Percentiles rank a stretch among this genome's conserved stretches.
phyloP scores from a whole-genome alignment of 2,797 vertebrate genomes.

The Gymnoscopelus microlampas region DNA sequence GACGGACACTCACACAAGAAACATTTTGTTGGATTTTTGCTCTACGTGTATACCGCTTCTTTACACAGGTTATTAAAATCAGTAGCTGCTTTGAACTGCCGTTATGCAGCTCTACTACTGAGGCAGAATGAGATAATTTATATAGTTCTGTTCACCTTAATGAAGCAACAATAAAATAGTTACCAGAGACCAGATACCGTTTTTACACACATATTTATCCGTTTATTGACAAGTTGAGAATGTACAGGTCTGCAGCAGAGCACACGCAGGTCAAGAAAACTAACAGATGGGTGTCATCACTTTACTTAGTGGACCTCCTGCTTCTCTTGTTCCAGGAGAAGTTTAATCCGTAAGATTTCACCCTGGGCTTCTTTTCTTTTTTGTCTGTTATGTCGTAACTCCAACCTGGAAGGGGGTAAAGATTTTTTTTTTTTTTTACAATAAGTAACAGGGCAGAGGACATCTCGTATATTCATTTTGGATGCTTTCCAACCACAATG shows the following conservation, averaged over 20 bases:
- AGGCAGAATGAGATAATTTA: slow-evolving; percentile 17
- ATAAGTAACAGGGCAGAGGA: slow-evolving; percentile 54
- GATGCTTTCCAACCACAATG: slow-evolving; percentile 56
- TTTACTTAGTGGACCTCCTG: slow-evolving; percentile 94
- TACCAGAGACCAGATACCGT: slow-evolving; percentile 57
- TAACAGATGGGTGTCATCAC: slow-evolving; percentile 74
- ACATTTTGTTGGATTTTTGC: slow-evolving; percentile 38
- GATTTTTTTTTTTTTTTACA: not conserved
- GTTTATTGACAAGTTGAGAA: slow-evolving; percentile 87
- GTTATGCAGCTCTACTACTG: slow-evolving; percentile 6
- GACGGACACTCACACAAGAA: slow-evolving; percentile 44
- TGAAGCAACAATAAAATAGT: slow-evolving; percentile 68
- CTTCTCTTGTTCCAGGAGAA: slow-evolving; percentile 99
- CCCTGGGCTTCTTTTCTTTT: slow-evolving; percentile 90
- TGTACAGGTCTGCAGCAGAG: slow-evolving; percentile 82
- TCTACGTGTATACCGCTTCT: slow-evolving; percentile 30
- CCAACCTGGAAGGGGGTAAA: slow-evolving; percentile 86
- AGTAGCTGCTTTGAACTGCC: slow-evolving; percentile 40
- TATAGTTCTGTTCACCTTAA: slow-evolving; percentile 23
- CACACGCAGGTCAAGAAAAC: slow-evolving; percentile 75
- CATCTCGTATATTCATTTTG: slow-evolving; percentile 61
- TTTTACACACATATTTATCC: slow-evolving; percentile 84
- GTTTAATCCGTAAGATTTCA: slow-evolving; percentile 97
- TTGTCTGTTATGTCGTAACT: slow-evolving; percentile 93
- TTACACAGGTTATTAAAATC: slow-evolving; percentile 62